Percentiles rank a stretch among this genome's conserved stretches.
phyloP scores from a whole-genome alignment of 2,888 invertebrate genomes.

The Callinectes sapidus region DNA sequence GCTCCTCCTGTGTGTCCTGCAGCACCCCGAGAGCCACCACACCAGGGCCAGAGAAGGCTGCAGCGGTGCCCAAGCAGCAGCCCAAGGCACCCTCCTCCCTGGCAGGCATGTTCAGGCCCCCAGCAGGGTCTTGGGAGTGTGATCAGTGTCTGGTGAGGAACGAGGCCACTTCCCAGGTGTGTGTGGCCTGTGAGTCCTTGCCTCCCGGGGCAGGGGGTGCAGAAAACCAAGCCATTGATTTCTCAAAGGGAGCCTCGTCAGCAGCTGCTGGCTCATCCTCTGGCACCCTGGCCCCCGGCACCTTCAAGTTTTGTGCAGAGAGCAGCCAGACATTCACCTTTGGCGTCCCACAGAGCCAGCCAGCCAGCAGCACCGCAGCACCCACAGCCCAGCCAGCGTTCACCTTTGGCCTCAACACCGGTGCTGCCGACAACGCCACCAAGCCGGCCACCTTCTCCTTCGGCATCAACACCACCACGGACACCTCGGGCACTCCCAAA shows the following conservation, averaged over 20 bases:
- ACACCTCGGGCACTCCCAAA: background rate
- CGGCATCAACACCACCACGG: constrained; percentile 1
- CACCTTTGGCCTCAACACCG: background rate
- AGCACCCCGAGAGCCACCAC: constrained; percentile 74
- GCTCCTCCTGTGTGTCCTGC: constrained; percentile 79
- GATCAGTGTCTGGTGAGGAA: constrained; percentile 81
- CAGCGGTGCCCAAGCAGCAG: background rate
- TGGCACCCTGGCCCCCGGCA: background rate
- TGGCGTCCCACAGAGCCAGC: constrained; percentile 71
- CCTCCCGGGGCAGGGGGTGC: constrained; percentile 73
- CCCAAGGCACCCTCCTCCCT: constrained; percentile 42
- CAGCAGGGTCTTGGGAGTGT: constrained; percentile 82
- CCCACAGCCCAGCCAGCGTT: background rate
- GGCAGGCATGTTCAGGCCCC: constrained; percentile 78
- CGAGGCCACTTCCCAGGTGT: constrained; percentile 76
- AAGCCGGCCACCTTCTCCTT: constrained; percentile 11
- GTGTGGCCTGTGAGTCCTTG: constrained; percentile 78
- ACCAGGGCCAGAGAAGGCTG: constrained; percentile 44
- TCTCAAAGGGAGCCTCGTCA: background rate
- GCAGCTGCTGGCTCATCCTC: constrained; percentile 41
- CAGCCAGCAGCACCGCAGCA: background rate
- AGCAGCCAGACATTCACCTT: constrained; percentile 73
- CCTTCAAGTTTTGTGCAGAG: constrained; percentile 54
- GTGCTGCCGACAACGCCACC: background rate
- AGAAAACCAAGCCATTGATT: constrained; percentile 45